Evolutionary conservation across 2,797 vertebrate species (phyloP).

Genomic region (Trachops cirrhosus): DNA sequence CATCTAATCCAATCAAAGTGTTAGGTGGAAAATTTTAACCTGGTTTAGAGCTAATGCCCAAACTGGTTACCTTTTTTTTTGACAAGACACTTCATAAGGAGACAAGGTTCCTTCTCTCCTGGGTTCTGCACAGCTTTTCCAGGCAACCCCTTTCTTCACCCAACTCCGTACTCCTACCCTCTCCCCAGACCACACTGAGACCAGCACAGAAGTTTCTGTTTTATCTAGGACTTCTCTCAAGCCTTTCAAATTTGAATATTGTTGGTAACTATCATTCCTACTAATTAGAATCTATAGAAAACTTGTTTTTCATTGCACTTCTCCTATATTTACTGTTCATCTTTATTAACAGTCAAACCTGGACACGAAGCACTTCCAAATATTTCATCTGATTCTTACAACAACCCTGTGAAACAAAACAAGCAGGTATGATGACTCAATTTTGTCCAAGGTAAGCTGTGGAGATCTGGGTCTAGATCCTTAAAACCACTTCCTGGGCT

Average conservation of each 20-base stretch:
- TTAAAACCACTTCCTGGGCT: not conserved
- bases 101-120: too few relatives aligned
- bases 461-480: not conserved
- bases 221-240: not conserved
- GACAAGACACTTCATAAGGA: not conserved
- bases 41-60: not conserved
- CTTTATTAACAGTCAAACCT: not conserved
- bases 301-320: not conserved
- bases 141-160: not conserved
- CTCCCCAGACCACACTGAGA: not conserved
- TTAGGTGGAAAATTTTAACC: not conserved
- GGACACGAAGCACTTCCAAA: not conserved
- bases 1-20: not conserved
- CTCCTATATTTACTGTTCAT: not conserved
- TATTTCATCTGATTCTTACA: not conserved
- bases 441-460: not conserved
- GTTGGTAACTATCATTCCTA: not conserved
- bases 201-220: not conserved
- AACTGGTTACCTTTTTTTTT: not conserved
- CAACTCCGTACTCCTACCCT: not conserved
- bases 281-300: not conserved
- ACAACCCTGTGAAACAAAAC: not conserved
- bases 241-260: not conserved
- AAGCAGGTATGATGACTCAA: not conserved
- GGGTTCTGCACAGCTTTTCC: not conserved